phyloP scores from a whole-genome alignment of 2,113 vertebrate species.

The Anguilla rostrata region DNA sequence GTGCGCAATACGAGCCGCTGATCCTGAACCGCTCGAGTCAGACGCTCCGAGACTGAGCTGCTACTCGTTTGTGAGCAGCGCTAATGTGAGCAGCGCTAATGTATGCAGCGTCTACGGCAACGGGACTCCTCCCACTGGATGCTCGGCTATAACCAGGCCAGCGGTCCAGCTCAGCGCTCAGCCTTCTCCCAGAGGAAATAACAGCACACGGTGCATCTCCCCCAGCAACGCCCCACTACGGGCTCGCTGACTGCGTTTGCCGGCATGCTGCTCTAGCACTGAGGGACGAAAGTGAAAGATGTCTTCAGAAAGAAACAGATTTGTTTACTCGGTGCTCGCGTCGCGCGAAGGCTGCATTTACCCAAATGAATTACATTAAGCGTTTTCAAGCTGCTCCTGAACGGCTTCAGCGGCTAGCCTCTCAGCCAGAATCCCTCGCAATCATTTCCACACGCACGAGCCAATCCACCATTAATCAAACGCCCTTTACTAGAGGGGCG shows the following conservation, averaged over 20 bases:
- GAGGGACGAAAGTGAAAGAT: background rate
- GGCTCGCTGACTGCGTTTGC: background rate
- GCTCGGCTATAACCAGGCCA: constrained; percentile 10
- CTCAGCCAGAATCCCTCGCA: background rate
- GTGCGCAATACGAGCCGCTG: constrained; percentile 35
- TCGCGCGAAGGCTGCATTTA: background rate
- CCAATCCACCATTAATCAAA: background rate
- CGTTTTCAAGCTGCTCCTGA: background rate
- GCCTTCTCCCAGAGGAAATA: background rate
- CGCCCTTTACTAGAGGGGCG: background rate
- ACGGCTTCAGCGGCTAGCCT: background rate
- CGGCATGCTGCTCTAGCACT: background rate
- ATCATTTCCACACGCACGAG: background rate
- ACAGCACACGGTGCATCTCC: background rate
- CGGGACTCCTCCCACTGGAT: constrained; percentile 35
- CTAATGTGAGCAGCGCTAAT: background rate
- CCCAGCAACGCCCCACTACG: background rate
- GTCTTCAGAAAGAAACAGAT: background rate
- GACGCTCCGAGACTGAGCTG: constrained; percentile 38
- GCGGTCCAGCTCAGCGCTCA: background rate
- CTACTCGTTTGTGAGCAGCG: constrained; percentile 4
- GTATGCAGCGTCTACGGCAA: background rate
- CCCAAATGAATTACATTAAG: background rate
- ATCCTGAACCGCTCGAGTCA: constrained; percentile 35
- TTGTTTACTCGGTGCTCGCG: background rate